These are phyloP conservation scores for Scaptomyza tumidula DNA, from an alignment of 2,888 invertebrate genomes.

Conservation along the genomic window DNA sequence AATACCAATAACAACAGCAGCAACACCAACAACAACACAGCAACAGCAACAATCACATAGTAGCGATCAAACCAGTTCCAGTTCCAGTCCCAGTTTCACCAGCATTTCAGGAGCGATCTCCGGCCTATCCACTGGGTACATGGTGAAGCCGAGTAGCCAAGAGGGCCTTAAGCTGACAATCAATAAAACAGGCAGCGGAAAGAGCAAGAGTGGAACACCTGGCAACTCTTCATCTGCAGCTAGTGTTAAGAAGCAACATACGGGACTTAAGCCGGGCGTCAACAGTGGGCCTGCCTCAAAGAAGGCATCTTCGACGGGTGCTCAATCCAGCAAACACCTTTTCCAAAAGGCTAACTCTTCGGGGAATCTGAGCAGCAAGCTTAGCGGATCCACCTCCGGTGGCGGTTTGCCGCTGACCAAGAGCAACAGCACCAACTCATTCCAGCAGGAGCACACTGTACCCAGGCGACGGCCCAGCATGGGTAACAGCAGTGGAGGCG, in stretches of 20 bases:
- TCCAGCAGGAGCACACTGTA: conserved; percentile 68
- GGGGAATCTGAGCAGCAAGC: conserved; percentile 81
- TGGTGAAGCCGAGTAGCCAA: conserved; percentile 93
- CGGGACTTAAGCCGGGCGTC: conserved; percentile 93
- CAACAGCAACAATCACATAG: conserved; percentile 48
- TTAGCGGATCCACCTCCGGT: conserved; percentile 55
- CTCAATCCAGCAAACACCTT: conserved; percentile 85
- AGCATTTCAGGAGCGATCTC: conserved; percentile 39
- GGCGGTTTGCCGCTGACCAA: conserved; percentile 74
- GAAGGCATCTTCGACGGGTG: conserved; percentile 79
- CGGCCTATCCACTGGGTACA: conserved; percentile 89
- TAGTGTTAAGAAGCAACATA: conserved; percentile 87
- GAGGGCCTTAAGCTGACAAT: conserved; percentile 96
- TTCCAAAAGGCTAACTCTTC: conserved; percentile 84
- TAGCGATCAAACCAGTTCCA: conserved; percentile 42
- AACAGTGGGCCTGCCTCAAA: conserved; percentile 94
- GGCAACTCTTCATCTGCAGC: conserved; percentile 31
- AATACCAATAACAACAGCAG: conserved; percentile 8
- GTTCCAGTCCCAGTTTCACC: conserved; percentile 42
- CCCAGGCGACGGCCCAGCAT: conserved; percentile 68
- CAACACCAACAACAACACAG: conserved; percentile 15
- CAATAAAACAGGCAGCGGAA: conserved; percentile 91
- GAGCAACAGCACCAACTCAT: conserved; percentile 83
- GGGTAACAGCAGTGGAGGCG: conserved; percentile 39
- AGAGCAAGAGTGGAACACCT: conserved; percentile 30